These are phyloP conservation scores for Gymnorhina tibicen DNA, from an alignment of 2,113 vertebrate species.

Conservation along the genomic window DNA sequence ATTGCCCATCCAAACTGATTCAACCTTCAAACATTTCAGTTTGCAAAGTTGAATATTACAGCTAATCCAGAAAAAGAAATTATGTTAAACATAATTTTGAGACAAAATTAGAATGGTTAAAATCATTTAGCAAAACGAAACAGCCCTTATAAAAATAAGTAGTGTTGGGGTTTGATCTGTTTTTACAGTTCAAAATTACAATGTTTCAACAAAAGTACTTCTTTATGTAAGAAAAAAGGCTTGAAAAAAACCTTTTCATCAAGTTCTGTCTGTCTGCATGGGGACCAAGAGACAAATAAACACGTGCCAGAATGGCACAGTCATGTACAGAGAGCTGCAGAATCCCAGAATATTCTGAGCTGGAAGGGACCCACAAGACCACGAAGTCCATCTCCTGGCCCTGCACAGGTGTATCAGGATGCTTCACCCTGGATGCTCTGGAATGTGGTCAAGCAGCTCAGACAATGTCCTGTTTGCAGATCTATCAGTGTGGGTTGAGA, in stretches of 20 bases:
- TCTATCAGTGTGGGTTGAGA: neutral
- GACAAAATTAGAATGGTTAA: neutral
- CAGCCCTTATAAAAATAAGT: neutral
- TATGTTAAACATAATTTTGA: neutral
- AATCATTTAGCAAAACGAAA: neutral
- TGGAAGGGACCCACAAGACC: neutral
- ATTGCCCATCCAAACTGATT: neutral
- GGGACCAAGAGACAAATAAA: neutral
- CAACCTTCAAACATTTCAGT: neutral
- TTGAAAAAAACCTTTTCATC: neutral
- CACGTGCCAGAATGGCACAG: neutral
- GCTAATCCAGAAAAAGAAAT: neutral
- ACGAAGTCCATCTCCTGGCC: neutral
- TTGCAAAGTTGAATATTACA: neutral
- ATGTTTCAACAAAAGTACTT: neutral
- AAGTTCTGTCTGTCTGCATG: neutral
- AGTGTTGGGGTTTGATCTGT: neutral
- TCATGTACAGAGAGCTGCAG: neutral
- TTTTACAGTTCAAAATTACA: neutral
- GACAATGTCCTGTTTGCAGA: fast-evolving
- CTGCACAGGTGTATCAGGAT: neutral
- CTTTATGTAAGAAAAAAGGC: neutral
- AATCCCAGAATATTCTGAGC: neutral
- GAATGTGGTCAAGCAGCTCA: neutral
- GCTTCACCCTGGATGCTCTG: neutral